Percentiles rank a stretch among this genome's conserved stretches.
phyloP scores from a whole-genome alignment of 1,140 invertebrate species.

The Meteorus sp. region DNA sequence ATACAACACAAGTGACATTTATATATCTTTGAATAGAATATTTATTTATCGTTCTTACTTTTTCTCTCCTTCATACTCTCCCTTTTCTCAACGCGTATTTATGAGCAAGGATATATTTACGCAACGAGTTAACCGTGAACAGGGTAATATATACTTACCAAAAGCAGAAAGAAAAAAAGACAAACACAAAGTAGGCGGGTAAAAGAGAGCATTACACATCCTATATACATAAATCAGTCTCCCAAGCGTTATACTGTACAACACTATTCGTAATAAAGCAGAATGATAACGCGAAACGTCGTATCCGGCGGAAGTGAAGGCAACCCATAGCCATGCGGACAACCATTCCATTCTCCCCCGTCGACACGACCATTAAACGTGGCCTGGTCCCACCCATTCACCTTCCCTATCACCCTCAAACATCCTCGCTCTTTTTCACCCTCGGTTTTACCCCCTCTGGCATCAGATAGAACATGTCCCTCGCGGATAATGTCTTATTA shows the following conservation, averaged over 20 bases:
- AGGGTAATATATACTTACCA: too few relatives aligned
- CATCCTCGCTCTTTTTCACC: too few relatives aligned
- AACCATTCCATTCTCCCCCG: constrained; percentile 21
- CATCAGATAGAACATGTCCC: constrained; percentile 41
- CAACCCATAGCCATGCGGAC: constrained; percentile 19
- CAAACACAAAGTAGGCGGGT: constrained; percentile 20
- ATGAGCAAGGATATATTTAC: constrained; percentile 24
- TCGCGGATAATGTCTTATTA: constrained; percentile 51
- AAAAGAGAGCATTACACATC: constrained; percentile 6
- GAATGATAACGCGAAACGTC: constrained; percentile 47
- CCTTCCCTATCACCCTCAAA: too few relatives aligned
- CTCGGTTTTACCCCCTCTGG: constrained; percentile 6
- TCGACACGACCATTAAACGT: constrained; percentile 1
- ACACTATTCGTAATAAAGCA: constrained; percentile 48
- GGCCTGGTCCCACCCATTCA: background rate
- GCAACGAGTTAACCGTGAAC: background rate
- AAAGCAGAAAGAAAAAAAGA: constrained; percentile 24
- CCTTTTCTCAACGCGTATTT: constrained; percentile 27
- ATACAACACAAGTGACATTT: too few relatives aligned
- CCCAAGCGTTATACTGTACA: constrained; percentile 9
- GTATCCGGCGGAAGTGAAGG: constrained; percentile 39
- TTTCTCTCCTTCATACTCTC: too few relatives aligned
- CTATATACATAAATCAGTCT: constrained; percentile 17
- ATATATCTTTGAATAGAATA: too few relatives aligned
- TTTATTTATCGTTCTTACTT: too few relatives aligned